Conservation (phyloP, 2,888 invertebrate genomes). For the Papilio demoleus region DNA sequence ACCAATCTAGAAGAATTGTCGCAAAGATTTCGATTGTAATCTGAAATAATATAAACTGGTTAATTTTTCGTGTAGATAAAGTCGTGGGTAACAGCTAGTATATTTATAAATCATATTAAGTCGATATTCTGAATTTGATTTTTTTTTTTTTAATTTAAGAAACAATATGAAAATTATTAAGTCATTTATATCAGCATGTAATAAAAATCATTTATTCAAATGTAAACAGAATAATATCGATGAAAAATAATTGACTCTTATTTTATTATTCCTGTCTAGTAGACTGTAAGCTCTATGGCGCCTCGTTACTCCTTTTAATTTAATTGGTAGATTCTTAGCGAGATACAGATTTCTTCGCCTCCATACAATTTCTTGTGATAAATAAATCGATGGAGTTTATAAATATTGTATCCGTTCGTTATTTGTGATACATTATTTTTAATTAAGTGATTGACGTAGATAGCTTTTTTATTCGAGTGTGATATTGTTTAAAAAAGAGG, state of each 20-base stretch:
- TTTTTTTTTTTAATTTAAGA: too few species aligned
- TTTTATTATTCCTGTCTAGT: conserved; percentile 30
- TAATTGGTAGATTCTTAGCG: conserved; percentile 74
- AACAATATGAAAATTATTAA: neutral
- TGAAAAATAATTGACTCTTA: conserved; percentile 4
- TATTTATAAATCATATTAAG: too few species aligned
- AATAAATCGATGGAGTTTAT: conserved; percentile 35
- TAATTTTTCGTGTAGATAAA: too few species aligned
- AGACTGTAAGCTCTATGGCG: conserved; percentile 48
- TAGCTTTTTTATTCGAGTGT: too few species aligned
- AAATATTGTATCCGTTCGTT: conserved; percentile 33
- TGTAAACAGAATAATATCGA: neutral
- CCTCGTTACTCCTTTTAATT: conserved; percentile 66
- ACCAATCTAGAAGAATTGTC: too few species aligned
- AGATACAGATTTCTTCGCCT: conserved; percentile 63
- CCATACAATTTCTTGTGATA: conserved; percentile 44
- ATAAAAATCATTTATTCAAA: neutral
- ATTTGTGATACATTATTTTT: conserved; percentile 39
- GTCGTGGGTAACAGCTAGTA: too few species aligned
- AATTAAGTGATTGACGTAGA: conserved; percentile 31
- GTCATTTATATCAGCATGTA: neutral
- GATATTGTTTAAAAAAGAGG: too few species aligned
- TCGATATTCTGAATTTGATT: too few species aligned
- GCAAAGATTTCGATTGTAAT: too few species aligned
- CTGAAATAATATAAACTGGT: too few species aligned